These are phyloP conservation scores for Brachirus orientalis DNA, from an alignment of 2,113 vertebrate genomes.

Conservation along the genomic window DNA sequence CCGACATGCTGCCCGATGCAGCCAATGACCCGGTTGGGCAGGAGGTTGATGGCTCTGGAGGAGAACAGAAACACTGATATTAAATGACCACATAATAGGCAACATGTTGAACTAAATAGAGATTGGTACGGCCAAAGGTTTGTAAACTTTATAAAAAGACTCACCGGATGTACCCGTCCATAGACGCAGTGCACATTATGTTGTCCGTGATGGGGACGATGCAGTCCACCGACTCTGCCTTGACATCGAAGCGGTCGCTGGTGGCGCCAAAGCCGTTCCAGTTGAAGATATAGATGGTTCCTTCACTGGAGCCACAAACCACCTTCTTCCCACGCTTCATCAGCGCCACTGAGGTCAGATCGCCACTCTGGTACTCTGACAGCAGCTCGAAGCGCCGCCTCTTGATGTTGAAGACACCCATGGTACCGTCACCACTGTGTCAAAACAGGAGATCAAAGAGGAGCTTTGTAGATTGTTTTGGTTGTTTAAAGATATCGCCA, in stretches of 20 bases:
- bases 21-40: conserved; percentile 94
- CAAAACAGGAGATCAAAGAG: neutral
- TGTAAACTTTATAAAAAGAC: conserved; percentile 1
- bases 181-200: conserved; percentile 90
- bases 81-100: too few relatives aligned
- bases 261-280: conserved; percentile 96
- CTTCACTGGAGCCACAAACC: conserved; percentile 92
- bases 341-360: conserved; percentile 89
- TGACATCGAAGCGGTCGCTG: conserved; percentile 91
- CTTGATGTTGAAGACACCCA: conserved; percentile 93
- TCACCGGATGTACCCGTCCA: conserved; percentile 93
- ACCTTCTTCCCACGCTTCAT: conserved; percentile 95
- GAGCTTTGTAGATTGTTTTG: too few relatives aligned
- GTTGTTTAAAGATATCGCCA: too few relatives aligned
- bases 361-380: conserved; percentile 91
- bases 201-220: conserved; percentile 88
- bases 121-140: neutral
- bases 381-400: conserved; percentile 90
- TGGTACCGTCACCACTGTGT: conserved; percentile 91
- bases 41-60: conserved; percentile 87
- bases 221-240: conserved; percentile 91
- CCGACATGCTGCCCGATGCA: conserved; percentile 90
- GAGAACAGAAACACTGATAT: neutral
- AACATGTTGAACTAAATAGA: too few relatives aligned
- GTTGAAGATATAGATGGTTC: conserved; percentile 95